phyloP scores from a whole-genome alignment of 2,888 invertebrate genomes.

The Drosophila atripex region DNA sequence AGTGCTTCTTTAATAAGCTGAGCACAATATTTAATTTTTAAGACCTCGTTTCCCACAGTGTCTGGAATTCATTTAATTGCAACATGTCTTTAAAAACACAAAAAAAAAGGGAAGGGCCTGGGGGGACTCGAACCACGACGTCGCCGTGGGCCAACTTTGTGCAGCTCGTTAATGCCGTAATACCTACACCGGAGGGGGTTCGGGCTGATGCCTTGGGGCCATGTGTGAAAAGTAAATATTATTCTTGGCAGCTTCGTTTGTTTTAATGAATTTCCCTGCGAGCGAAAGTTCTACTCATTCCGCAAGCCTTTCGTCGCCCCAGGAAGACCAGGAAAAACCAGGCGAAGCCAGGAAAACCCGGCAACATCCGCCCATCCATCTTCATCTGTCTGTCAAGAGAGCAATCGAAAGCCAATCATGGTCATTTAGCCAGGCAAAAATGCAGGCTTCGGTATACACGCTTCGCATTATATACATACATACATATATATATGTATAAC shows the following conservation, averaged over 20 bases:
- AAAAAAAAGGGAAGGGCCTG: neutral
- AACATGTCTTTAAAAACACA: neutral
- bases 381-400: conserved; percentile 28
- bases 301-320: neutral
- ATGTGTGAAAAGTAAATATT: conserved; percentile 30
- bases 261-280: conserved; percentile 15
- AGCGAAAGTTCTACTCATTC: neutral
- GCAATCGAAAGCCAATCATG: conserved; percentile 47
- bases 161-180: conserved; percentile 4
- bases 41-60: neutral
- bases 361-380: conserved; percentile 19
- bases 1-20: no score
- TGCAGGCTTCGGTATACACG: conserved; percentile 8
- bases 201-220: neutral
- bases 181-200: conserved; percentile 1
- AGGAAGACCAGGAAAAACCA: neutral
- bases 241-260: conserved; percentile 29
- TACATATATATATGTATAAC: no score
- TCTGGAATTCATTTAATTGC: neutral
- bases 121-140: neutral
- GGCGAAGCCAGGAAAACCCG: neutral
- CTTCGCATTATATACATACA: conserved; percentile 1
- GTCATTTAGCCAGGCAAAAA: conserved; percentile 39
- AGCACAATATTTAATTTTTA: neutral
- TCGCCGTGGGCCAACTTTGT: conserved; percentile 1